A percentile compares a stretch with the other conserved stretches of the same genome.
These are phyloP conservation scores for Oxygymnocypris stewartii DNA, from an alignment of 2,113 vertebrate species.

Conservation along the genomic window DNA sequence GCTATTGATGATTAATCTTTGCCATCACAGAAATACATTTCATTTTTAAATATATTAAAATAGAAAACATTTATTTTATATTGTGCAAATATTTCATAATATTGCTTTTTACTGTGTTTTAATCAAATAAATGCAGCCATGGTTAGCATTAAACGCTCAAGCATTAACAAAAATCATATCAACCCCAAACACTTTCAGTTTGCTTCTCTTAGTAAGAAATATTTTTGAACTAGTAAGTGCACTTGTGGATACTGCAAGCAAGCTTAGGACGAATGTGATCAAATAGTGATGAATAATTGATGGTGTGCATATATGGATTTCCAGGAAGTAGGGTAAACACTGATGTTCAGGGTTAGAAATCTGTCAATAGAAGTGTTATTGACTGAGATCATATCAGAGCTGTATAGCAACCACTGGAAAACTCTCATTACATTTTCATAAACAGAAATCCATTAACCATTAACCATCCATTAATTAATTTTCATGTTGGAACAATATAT, in stretches of 20 bases:
- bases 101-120: neutral
- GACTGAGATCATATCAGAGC: neutral
- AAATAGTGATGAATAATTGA: slow-evolving; percentile 15
- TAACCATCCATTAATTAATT: neutral
- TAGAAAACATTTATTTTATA: neutral
- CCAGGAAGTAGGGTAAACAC: neutral
- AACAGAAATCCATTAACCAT: neutral
- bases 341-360: neutral
- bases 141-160: neutral
- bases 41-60: neutral
- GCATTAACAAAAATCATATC: neutral
- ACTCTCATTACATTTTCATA: neutral
- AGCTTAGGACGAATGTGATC: neutral
- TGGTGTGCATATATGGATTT: neutral
- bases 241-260: neutral
- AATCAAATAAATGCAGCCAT: neutral
- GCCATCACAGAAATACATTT: neutral
- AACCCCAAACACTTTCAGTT: neutral
- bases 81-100: neutral
- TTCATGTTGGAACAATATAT: neutral
- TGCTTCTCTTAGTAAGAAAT: neutral
- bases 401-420: neutral
- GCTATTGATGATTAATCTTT: neutral
- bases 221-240: neutral
- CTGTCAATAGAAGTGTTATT: neutral